Evolutionary conservation across 2,797 vertebrate species (phyloP), one percentile per base, ranked within the genome.

Genomic region (Sebastolobus alascanus): DNA sequence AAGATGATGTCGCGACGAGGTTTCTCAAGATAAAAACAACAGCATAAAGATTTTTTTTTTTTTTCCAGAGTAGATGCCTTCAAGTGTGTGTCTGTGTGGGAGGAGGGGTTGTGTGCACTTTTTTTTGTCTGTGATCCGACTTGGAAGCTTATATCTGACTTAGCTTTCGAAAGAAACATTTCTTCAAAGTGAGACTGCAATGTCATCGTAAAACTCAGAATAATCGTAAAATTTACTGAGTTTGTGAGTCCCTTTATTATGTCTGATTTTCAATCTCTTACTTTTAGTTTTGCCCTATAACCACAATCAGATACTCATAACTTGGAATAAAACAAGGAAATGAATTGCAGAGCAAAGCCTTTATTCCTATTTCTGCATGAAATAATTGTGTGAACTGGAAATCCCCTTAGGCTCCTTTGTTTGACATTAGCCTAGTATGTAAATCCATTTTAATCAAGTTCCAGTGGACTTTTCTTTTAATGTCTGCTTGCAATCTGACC

Each of bases 371-470:
- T 88, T 90, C 77, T 79, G 83, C 75, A 76, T 79, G 72, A 87
- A 84, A 75, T 90, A 80, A 90, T 91, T 92, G 83, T 78, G 61
- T 70, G 75, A 76, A 56, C 79, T 72, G 71, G 68, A 90, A 89
- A 88, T 81, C 80, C 88, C 89, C 73, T 50, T 0, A 70, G 88
- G 88, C 66, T 46, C 79, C 83, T 80, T 89, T 83, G 13, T 84
- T 70, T 79, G 85, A 87, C 84, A 85, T 91, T 72, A 89, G 83
- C 71, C 79, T 31, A 12, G 68, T 65, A 84, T 33, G 10, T 87
- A 88, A 88, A 92, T 90, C 83, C 80, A 86, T 89, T 91, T 91
- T 88, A 92, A 93, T 94, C 80, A 84, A 75, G 69, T 86, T 85
- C 58, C 64, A 74, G 55, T 78, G 59, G 59, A 75, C 67, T 78